phyloP scores from a whole-genome alignment of 2,797 vertebrate species.

The Enteromius trimaculatus region DNA sequence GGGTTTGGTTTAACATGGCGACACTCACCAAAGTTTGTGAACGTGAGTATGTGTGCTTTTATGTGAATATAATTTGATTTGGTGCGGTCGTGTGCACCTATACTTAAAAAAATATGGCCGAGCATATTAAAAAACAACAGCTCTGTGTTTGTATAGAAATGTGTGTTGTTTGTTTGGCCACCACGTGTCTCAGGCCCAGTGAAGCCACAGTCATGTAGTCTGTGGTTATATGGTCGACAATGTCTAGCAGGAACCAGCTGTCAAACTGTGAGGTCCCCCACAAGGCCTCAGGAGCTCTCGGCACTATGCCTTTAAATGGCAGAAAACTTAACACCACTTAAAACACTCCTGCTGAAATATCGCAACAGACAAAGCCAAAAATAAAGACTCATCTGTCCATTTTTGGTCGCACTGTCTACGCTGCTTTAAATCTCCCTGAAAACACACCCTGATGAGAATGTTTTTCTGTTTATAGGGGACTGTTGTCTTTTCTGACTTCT shows the following conservation, averaged over 20 bases:
- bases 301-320: slow-evolving; percentile 46
- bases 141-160: slow-evolving; percentile 43
- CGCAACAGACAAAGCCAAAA: slow-evolving; percentile 6
- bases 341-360: slow-evolving; percentile 60
- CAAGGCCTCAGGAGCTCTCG: slow-evolving; percentile 58
- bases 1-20: slow-evolving; percentile 37
- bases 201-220: slow-evolving; percentile 73
- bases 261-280: slow-evolving; percentile 62
- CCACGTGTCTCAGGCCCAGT: slow-evolving; percentile 66
- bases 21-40: slow-evolving; percentile 48
- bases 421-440: not conserved
- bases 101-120: slow-evolving; percentile 35
- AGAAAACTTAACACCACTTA: slow-evolving; percentile 49
- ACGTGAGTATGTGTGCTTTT: slow-evolving; percentile 52
- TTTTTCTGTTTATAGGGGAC: not conserved
- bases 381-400: slow-evolving; percentile 58
- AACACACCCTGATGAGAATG: slow-evolving; percentile 5
- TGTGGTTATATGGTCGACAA: slow-evolving; percentile 73
- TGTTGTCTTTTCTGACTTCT: slow-evolving; percentile 1
- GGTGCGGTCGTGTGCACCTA: slow-evolving; percentile 51
- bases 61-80: slow-evolving; percentile 50
- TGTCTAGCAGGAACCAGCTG: slow-evolving; percentile 66
- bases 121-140: slow-evolving; percentile 7
- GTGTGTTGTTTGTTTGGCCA: slow-evolving; percentile 67
- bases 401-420: slow-evolving; percentile 14